Evolutionary conservation across 2,113 vertebrate species (phyloP).

Genomic region (Hydrochoerus hydrochaeris): DNA sequence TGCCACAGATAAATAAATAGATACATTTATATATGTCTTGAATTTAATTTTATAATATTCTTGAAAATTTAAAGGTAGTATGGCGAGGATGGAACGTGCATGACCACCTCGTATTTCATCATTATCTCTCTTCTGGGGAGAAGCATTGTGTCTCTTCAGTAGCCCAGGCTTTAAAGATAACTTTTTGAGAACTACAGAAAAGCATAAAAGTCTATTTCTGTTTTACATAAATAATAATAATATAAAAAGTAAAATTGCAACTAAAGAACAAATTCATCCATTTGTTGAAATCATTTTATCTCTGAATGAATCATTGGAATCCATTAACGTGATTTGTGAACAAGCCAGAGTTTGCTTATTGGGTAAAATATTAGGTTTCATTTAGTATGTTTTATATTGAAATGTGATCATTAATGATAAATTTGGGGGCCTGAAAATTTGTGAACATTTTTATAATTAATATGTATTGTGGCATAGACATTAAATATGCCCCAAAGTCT

Average conservation of each 20-base stretch:
- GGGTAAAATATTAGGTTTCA: neutral
- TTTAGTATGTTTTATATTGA: neutral
- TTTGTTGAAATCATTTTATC: neutral
- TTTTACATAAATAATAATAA: neutral
- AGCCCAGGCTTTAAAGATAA: neutral
- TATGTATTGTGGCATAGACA: neutral
- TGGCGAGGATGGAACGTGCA: neutral
- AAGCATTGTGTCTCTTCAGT: neutral
- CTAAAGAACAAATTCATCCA: neutral
- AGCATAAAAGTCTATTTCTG: neutral
- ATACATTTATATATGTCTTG: neutral
- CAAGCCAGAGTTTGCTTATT: neutral
- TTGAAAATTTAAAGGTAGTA: neutral
- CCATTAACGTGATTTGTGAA: neutral
- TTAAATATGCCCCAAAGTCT: neutral
- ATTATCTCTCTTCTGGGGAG: neutral
- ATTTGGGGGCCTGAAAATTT: neutral
- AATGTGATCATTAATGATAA: neutral
- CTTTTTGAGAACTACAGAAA: neutral
- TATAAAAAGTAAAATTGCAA: neutral
- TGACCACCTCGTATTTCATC: neutral
- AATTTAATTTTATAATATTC: neutral
- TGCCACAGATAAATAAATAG: neutral
- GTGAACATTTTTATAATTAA: neutral
- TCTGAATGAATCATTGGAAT: neutral